Conservation (phyloP, 2,113 vertebrate genomes). For the Arizona elegans region DNA sequence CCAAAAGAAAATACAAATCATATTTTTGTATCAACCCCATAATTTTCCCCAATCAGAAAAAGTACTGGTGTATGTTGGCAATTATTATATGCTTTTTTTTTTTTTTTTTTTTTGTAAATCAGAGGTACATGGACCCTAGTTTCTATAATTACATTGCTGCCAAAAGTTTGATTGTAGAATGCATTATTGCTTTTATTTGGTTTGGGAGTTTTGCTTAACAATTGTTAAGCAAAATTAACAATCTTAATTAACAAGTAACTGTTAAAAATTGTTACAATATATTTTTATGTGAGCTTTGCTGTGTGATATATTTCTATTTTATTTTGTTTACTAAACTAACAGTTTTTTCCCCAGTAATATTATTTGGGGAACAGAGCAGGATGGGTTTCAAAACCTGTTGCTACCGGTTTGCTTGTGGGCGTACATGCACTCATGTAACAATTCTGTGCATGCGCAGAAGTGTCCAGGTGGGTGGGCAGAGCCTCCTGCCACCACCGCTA, state of each 20-base stretch:
- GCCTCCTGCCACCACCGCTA: too few species aligned
- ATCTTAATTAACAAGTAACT: too few species aligned
- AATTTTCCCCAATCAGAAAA: background rate
- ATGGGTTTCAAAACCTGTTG: too few species aligned
- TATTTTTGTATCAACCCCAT: background rate
- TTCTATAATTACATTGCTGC: background rate
- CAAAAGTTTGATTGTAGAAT: background rate
- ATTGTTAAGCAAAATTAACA: too few species aligned
- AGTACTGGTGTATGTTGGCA: background rate
- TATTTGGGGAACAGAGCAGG: background rate
- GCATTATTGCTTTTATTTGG: background rate
- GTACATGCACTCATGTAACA: too few species aligned
- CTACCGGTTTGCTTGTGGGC: too few species aligned
- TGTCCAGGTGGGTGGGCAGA: too few species aligned
- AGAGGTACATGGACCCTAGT: background rate
- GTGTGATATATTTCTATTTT: background rate
- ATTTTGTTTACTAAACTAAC: background rate
- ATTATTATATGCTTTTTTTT: background rate
- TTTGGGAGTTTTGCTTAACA: background rate
- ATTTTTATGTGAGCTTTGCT: background rate
- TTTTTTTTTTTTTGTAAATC: background rate
- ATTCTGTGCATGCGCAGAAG: too few species aligned
- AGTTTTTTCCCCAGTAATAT: background rate
- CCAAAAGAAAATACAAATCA: background rate
- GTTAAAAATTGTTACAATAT: background rate